A percentile compares a stretch with the other conserved stretches of the same genome.
phyloP scores from a whole-genome alignment of 2,888 invertebrate genomes.

The Plemyria rubiginata region DNA sequence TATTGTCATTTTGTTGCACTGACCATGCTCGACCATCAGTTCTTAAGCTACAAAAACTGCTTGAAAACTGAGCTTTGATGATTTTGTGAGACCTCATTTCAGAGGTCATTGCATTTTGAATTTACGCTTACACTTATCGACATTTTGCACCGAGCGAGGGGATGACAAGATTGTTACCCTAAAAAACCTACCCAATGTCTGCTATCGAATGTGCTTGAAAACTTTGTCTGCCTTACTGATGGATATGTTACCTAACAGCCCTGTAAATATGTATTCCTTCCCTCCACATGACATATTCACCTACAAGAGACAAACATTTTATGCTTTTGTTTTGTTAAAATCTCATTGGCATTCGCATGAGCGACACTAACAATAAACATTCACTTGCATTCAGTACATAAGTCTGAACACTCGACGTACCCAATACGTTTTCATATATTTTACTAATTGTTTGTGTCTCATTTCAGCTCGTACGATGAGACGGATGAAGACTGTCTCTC shows the following conservation, averaged over 20 bases:
- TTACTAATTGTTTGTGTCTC: constrained; percentile 20
- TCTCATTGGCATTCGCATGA: constrained; percentile 66
- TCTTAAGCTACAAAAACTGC: constrained; percentile 48
- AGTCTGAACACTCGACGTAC: constrained; percentile 38
- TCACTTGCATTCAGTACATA: constrained; percentile 82
- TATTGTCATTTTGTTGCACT: constrained; percentile 68
- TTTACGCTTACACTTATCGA: constrained; percentile 65
- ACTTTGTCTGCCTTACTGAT: constrained; percentile 83
- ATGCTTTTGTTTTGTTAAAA: constrained; percentile 74
- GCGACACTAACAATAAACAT: constrained; percentile 74
- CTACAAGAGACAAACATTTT: constrained; percentile 47
- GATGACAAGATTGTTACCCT: constrained; percentile 36
- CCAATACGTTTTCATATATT: not conserved
- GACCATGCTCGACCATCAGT: constrained; percentile 46
- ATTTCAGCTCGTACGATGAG: constrained; percentile 88
- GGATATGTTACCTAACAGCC: constrained; percentile 61
- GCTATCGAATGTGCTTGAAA: constrained; percentile 67
- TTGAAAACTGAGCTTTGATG: constrained; percentile 58
- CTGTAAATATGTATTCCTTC: constrained; percentile 64
- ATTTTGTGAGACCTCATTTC: constrained; percentile 35
- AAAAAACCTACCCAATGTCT: constrained; percentile 47
- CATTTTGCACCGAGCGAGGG: constrained; percentile 56
- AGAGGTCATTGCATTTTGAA: constrained; percentile 59
- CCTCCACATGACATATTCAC: constrained; percentile 41
- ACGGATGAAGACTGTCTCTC: constrained; percentile 88